Conservation (phyloP, 2,888 invertebrate genomes). For the Diogma glabrata region DNA sequence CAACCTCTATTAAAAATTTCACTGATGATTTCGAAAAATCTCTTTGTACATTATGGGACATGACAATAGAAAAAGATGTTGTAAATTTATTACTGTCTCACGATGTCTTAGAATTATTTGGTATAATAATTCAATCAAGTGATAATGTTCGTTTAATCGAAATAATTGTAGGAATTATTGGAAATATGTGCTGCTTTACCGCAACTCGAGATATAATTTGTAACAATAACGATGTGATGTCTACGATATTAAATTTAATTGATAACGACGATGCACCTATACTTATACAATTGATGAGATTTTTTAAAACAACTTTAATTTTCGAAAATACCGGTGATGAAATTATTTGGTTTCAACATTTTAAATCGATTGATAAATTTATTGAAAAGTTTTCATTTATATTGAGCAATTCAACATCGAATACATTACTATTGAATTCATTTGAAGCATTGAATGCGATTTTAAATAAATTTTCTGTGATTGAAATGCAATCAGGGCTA, state of each 20-base stretch:
- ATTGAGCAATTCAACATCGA: slow-evolving; percentile 59
- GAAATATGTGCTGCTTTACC: slow-evolving; percentile 66
- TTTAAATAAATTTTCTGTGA: slow-evolving; percentile 35
- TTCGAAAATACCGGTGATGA: slow-evolving; percentile 37
- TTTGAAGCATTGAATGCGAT: slow-evolving; percentile 49
- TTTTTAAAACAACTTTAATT: slow-evolving; percentile 46
- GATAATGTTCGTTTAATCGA: slow-evolving; percentile 57
- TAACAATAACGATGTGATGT: slow-evolving; percentile 44
- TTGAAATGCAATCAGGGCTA: slow-evolving; percentile 24
- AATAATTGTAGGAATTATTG: slow-evolving; percentile 71
- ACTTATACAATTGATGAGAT: slow-evolving; percentile 59
- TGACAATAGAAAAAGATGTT: slow-evolving; percentile 69
- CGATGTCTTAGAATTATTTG: slow-evolving; percentile 45
- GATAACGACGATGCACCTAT: slow-evolving; percentile 57
- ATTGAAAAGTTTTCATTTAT: slow-evolving; percentile 55
- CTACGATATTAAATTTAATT: slow-evolving; percentile 43
- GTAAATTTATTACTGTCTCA: slow-evolving; percentile 55
- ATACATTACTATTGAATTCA: slow-evolving; percentile 43
- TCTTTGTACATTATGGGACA: slow-evolving; percentile 72
- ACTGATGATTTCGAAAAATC: slow-evolving; percentile 51
- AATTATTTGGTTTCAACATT: slow-evolving; percentile 38
- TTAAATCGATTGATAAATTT: slow-evolving; percentile 38
- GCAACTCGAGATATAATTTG: slow-evolving; percentile 46
- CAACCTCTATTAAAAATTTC: slow-evolving; percentile 44
- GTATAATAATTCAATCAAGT: slow-evolving; percentile 46